phyloP scores from a whole-genome alignment of 2,113 vertebrate genomes.

The Candoia aspera region DNA sequence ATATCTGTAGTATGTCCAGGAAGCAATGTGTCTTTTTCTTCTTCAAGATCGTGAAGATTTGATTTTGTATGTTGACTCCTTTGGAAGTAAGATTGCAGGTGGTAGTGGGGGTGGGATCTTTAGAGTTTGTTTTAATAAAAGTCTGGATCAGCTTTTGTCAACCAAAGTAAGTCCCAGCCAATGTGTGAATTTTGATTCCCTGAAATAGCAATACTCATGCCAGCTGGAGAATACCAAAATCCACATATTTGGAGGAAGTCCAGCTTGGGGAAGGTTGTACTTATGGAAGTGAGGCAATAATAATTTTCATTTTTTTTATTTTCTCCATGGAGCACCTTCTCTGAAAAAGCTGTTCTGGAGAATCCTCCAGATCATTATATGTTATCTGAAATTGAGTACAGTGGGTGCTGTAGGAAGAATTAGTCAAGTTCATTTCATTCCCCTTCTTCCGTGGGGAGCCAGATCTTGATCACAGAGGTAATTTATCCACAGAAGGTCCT shows the following conservation, averaged over 20 bases:
- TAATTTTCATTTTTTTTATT: background rate
- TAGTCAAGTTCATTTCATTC: background rate
- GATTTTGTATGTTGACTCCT: background rate
- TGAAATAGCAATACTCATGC: background rate
- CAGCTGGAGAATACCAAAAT: background rate
- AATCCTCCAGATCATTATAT: background rate
- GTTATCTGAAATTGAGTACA: background rate
- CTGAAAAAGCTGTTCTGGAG: background rate
- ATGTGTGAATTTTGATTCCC: background rate
- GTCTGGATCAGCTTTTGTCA: background rate
- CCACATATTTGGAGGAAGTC: background rate
- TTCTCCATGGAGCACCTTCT: background rate
- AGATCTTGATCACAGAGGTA: background rate
- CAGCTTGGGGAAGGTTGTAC: background rate
- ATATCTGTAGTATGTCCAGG: background rate
- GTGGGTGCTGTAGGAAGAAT: background rate
- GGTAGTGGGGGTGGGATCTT: background rate
- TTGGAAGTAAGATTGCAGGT: background rate
- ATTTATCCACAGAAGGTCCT: background rate
- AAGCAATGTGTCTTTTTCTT: background rate
- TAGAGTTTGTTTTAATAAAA: background rate
- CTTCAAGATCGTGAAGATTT: background rate
- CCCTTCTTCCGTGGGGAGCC: background rate
- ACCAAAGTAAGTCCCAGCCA: background rate
- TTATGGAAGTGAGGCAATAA: background rate